Percentiles rank a stretch among this genome's conserved stretches.
These are phyloP conservation scores for Loripinus fragilis DNA, from an alignment of 2,888 invertebrate species.

Conservation along the genomic window DNA sequence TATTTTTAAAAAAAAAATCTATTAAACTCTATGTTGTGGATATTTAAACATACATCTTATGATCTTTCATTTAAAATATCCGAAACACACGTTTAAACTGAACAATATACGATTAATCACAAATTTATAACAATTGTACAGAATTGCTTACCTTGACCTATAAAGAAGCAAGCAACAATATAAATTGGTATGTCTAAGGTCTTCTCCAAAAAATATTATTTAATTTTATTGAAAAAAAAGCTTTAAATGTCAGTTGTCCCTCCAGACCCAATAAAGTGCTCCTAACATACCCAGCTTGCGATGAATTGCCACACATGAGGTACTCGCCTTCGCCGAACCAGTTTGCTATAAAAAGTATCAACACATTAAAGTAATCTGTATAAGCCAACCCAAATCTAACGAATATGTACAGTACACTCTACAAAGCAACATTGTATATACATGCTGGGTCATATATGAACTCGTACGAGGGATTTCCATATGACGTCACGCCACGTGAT, in stretches of 20 bases:
- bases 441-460: background rate
- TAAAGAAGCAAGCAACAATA: too few species aligned
- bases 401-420: background rate
- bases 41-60: too few species aligned
- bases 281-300: constrained; percentile 72
- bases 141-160: too few species aligned
- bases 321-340: constrained; percentile 60
- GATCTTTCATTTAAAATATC: too few species aligned
- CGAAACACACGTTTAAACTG: too few species aligned
- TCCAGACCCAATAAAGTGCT: constrained; percentile 35
- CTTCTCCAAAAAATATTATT: too few species aligned
- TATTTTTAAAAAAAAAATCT: too few species aligned
- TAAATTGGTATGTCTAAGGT: too few species aligned
- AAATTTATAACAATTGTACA: too few species aligned
- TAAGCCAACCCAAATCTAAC: constrained; percentile 1
- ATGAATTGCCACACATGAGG: constrained; percentile 72
- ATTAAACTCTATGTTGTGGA: too few species aligned
- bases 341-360: constrained; percentile 64
- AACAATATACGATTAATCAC: too few species aligned
- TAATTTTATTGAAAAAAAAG: background rate
- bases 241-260: constrained; percentile 32
- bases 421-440: constrained; percentile 1
- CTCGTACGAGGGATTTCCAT: background rate
- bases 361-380: constrained; percentile 13
- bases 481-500: constrained; percentile 32